Conservation (phyloP, 2,113 vertebrate species). For the Varanus salvator region DNA sequence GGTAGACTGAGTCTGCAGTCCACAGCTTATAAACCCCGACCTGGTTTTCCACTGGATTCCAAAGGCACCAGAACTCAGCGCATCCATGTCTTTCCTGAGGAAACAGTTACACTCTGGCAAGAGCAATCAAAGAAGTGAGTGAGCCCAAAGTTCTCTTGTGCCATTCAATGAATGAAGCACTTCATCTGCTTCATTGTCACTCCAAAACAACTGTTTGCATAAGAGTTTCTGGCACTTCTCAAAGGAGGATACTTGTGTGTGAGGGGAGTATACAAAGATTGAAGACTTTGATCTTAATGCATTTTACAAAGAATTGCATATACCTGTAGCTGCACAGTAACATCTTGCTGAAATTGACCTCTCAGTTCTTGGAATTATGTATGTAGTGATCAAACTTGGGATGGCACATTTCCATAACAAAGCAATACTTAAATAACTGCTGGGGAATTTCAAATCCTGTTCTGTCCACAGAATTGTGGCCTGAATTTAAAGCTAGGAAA, state of each 20-base stretch:
- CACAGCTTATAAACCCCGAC: not conserved
- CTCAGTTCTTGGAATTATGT: constrained; percentile 2
- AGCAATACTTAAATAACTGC: not conserved
- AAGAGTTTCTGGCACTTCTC: not conserved
- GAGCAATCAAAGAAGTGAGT: not conserved
- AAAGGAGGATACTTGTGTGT: not conserved
- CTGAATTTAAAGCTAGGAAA: constrained; percentile 46
- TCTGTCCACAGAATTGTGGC: constrained; percentile 21
- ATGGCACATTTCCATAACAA: constrained; percentile 42
- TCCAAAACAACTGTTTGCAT: not conserved
- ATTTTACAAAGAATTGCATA: not conserved
- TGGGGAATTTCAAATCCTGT: constrained; percentile 20
- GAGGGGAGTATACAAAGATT: not conserved
- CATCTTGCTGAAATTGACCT: not conserved
- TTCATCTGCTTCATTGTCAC: not conserved
- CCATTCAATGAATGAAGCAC: not conserved
- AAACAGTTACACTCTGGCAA: not conserved
- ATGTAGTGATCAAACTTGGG: constrained; percentile 25
- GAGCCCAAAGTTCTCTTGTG: not conserved
- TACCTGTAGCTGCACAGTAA: not conserved
- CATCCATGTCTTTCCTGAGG: not conserved
- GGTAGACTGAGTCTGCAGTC: not conserved
- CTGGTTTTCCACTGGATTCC: not conserved
- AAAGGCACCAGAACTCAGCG: no score
- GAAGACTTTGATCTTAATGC: not conserved